A percentile compares a stretch with the other conserved stretches of the same genome.
Evolutionary conservation across 2,113 vertebrate genomes (phyloP).

Genomic region (Castor canadensis): DNA sequence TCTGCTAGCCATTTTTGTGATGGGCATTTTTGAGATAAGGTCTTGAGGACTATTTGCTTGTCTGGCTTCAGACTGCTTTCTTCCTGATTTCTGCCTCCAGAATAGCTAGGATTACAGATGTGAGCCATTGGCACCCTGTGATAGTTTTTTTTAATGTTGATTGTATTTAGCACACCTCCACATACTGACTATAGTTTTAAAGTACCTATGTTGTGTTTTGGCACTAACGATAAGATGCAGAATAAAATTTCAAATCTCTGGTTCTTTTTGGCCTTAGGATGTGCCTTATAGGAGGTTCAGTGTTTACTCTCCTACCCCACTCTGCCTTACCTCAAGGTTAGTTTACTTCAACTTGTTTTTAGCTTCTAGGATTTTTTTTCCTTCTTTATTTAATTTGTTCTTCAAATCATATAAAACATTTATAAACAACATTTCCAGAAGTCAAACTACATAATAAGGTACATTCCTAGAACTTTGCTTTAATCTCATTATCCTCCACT

Average conservation of each 20-base stretch:
- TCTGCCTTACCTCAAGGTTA: too few species aligned
- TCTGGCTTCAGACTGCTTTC: too few species aligned
- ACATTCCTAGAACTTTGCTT: not conserved
- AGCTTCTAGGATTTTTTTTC: not conserved
- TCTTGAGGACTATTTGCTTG: too few species aligned
- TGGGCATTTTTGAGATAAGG: too few species aligned
- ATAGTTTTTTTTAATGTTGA: too few species aligned
- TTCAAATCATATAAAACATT: slow-evolving; percentile 15
- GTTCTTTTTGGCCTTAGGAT: not conserved
- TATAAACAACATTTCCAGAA: slow-evolving; percentile 19
- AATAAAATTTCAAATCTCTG: slow-evolving; percentile 22
- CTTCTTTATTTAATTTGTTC: slow-evolving; percentile 34
- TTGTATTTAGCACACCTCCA: not conserved
- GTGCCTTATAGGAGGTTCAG: not conserved
- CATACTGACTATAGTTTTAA: not conserved
- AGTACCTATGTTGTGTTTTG: not conserved
- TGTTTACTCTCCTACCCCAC: too few species aligned
- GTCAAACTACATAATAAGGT: not conserved
- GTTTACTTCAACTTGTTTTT: slow-evolving; percentile 46
- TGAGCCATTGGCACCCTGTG: too few species aligned
- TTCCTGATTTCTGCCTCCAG: too few species aligned
- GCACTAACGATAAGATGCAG: not conserved
- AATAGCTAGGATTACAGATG: too few species aligned
- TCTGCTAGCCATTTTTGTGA: too few species aligned
- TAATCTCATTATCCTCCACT: not conserved